Conservation (phyloP, 2,888 invertebrate species). For the Dolomedes plantarius region DNA sequence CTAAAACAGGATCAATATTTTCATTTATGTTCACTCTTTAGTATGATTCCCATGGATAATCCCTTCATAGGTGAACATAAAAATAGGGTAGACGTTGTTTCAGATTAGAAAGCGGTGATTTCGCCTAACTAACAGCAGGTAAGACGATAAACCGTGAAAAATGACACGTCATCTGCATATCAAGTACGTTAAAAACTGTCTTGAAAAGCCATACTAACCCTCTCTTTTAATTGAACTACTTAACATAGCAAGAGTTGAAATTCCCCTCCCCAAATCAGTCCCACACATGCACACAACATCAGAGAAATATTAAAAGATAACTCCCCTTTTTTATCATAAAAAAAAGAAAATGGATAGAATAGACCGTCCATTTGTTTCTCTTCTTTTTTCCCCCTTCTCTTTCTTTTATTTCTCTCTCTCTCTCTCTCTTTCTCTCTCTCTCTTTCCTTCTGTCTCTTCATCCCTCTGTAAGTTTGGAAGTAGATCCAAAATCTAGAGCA, state of each 20-base stretch:
- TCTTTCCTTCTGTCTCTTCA: neutral
- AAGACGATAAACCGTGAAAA: neutral
- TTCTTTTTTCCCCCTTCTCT: neutral
- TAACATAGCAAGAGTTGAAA: conserved; percentile 39
- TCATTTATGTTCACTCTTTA: too few relatives aligned
- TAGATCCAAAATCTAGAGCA: conserved; percentile 56
- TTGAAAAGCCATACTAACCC: neutral
- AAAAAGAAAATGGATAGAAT: conserved; percentile 25
- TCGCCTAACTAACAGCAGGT: neutral
- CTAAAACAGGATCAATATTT: too few relatives aligned
- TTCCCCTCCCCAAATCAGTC: neutral
- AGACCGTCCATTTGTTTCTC: conserved; percentile 56
- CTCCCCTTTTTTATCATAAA: neutral
- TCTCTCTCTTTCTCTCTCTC: conserved; percentile 30
- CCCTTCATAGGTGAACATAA: too few relatives aligned
- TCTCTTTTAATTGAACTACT: conserved; percentile 33
- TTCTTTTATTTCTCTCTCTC: neutral
- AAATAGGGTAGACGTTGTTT: too few relatives aligned
- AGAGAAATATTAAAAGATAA: neutral
- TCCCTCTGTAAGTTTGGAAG: conserved; percentile 40
- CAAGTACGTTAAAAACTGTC: neutral
- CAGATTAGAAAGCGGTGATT: neutral
- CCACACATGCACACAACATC: neutral
- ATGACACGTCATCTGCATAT: conserved; percentile 6
- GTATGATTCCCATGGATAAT: too few relatives aligned